A percentile compares a stretch with the other conserved stretches of the same genome.
phyloP scores from a whole-genome alignment of 2,113 vertebrate genomes.

The Nettapus auritus region DNA sequence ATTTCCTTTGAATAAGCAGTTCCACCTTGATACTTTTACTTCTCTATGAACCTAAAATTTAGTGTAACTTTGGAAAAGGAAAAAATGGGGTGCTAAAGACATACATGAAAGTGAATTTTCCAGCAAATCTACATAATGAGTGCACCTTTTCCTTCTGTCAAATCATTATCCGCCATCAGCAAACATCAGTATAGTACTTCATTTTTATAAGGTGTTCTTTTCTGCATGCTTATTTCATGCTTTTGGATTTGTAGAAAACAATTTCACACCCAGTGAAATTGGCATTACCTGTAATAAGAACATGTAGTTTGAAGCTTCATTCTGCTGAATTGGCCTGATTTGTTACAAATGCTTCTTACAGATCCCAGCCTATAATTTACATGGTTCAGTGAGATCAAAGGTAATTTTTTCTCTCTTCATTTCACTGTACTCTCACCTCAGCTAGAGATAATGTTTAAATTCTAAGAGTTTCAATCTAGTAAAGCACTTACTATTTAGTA shows the following conservation, averaged over 20 bases:
- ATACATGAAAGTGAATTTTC: background rate
- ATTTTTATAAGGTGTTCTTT: background rate
- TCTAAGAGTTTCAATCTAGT: background rate
- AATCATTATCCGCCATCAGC: background rate
- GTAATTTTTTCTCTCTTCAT: background rate
- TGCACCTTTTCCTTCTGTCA: background rate
- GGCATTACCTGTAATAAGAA: background rate
- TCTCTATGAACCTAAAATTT: background rate
- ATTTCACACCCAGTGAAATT: constrained; percentile 10
- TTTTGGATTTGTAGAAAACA: background rate
- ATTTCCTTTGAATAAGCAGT: background rate
- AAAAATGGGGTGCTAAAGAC: background rate
- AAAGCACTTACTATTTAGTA: background rate
- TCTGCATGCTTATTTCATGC: background rate
- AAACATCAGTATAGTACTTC: background rate
- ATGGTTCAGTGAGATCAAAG: background rate
- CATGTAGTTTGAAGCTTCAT: background rate
- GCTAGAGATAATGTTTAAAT: background rate
- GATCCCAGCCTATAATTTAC: background rate
- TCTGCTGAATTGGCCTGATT: background rate
- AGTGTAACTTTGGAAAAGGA: background rate
- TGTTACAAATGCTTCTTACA: background rate
- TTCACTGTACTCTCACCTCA: background rate
- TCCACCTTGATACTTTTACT: background rate
- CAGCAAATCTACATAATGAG: background rate